phyloP scores from a whole-genome alignment of 2,113 vertebrate genomes.

The Beaufortia kweichowensis region DNA sequence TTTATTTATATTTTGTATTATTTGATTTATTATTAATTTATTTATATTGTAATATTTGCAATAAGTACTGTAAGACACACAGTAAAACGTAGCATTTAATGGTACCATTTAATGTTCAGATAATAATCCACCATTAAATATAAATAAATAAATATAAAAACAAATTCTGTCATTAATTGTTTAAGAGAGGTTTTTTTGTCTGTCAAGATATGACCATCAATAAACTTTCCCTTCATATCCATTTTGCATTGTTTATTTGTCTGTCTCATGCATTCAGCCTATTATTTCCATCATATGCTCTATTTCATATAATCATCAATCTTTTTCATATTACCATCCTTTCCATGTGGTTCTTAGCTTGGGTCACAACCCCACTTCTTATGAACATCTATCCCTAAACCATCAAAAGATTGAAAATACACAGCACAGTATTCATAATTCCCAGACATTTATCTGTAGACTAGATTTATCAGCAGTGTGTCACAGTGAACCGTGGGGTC shows the following conservation, averaged over 20 bases:
- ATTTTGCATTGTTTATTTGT: conserved; percentile 62
- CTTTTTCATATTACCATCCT: neutral
- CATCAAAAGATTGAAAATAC: too few species aligned
- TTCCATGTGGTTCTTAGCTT: neutral
- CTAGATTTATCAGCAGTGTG: neutral
- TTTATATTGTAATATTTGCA: too few species aligned
- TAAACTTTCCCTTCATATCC: conserved; percentile 67
- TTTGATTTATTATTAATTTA: too few species aligned
- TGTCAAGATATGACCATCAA: conserved; percentile 53
- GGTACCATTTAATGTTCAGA: too few species aligned
- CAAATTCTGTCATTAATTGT: neutral
- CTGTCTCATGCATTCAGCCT: conserved; percentile 52
- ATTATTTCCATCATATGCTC: neutral
- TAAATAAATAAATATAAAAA: neutral
- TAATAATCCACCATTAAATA: too few species aligned
- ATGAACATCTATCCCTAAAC: too few species aligned
- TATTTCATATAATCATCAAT: neutral
- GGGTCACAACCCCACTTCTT: too few species aligned
- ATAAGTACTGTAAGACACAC: too few species aligned
- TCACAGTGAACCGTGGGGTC: conserved; percentile 3
- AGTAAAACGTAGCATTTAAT: too few species aligned
- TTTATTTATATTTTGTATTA: too few species aligned
- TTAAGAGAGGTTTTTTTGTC: neutral
- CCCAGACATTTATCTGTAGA: conserved; percentile 40
- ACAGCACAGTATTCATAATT: conserved; percentile 29